These are phyloP conservation scores for Bombycilla garrulus DNA, from an alignment of 2,113 vertebrate genomes.

Conservation along the genomic window DNA sequence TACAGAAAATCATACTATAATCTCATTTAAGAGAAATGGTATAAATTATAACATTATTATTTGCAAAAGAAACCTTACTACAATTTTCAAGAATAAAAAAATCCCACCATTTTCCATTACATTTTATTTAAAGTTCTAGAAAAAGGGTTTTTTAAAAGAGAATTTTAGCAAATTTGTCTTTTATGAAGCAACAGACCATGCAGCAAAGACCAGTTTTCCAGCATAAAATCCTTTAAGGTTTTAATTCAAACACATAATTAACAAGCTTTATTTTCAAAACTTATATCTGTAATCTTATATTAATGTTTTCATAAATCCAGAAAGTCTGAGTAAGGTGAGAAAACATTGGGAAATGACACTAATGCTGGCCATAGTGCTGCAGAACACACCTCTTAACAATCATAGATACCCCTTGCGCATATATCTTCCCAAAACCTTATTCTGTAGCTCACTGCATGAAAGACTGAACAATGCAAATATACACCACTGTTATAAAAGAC, in stretches of 20 bases:
- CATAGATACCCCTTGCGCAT: rapidly evolving
- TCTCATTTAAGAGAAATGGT: background rate
- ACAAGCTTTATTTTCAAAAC: background rate
- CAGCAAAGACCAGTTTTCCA: background rate
- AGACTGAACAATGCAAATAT: background rate
- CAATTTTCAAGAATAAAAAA: background rate
- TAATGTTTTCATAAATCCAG: background rate
- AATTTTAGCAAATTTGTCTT: background rate
- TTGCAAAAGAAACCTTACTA: background rate
- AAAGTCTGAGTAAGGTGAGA: background rate
- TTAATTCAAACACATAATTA: background rate
- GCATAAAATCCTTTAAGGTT: background rate
- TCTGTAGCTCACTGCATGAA: background rate
- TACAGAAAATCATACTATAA: background rate
- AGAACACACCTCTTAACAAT: background rate
- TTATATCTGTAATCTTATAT: background rate
- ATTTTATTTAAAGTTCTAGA: background rate
- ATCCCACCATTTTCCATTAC: background rate
- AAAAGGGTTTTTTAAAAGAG: rapidly evolving
- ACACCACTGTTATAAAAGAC: background rate
- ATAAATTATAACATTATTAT: background rate
- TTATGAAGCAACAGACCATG: background rate
- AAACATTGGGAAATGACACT: background rate
- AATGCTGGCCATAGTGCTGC: background rate
- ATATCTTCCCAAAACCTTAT: background rate